Evolutionary conservation across 2,113 vertebrate genomes (phyloP), one percentile per base, ranked within the genome.

Genomic region (Acrocephalus kingi): DNA sequence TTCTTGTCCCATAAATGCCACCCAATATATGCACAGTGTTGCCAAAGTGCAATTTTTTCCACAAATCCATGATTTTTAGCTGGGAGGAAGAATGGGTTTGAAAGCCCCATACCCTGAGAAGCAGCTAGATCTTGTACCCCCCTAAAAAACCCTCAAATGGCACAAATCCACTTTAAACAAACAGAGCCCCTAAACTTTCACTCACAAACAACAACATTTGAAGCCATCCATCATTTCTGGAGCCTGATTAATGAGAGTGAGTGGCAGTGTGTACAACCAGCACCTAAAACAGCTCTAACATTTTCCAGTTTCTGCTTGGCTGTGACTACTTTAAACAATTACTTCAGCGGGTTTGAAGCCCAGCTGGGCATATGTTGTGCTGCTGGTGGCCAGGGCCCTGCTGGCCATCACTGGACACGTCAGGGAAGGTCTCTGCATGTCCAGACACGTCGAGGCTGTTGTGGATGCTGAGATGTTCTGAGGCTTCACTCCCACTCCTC

Each of bases 361-460:
- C 85, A 94, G 13, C 51, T 67, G 87, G 52, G 45, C 58, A 67
- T 17, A 3, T 3, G 30, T 16, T 68, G 69, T 28, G 67, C 79
- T 80, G 75, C 62, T 58, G 27, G 51, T 67, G 86, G 69, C 1
- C 5, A 84, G 91, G 49, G 62, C 20, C 43, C 63, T 78, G 64
- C 6, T 84, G 89, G 3, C 63, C 79, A 15, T 55, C 55, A 9
- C 0, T 39, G 75, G 75, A 7, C 43, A 23, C 0, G 0, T 31
- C 51, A 63, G 35, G 43, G 59, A 23, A 1, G 4, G 14, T 46
- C 4, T 62, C 35, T 45, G 35, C 3, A 19, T 30, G 58, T 20
- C 43, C 17, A 62, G 74, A 52, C 16, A 10, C 0, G 0, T 0
- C 11, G 35, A 82, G 71, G 35, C 2, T 73, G 11, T 11, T 64